Evolutionary conservation across 2,797 vertebrate species (phyloP), one percentile per base, ranked within the genome.

Genomic region (Discoglossus pictus): DNA sequence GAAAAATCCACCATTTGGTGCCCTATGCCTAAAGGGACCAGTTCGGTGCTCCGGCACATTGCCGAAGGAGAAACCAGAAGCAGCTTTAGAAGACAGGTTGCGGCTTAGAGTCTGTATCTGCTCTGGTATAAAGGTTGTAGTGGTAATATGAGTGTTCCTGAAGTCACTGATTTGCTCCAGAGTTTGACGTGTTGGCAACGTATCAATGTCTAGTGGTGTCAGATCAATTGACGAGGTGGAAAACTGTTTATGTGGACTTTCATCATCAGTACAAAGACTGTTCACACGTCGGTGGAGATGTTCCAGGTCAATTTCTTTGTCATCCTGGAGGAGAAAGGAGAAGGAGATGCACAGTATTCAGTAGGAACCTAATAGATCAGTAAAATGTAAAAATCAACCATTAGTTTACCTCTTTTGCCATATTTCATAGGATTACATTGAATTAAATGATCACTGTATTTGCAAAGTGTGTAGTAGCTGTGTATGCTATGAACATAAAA

Each of bases 101-200:
- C 97, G 97, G 87, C 97, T 98, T 79, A 99, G 94, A 88, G 97
- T 99, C 90, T 99, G 97, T 91, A 98, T 99, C 91, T 98, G 96
- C 84, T 99, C 97, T 17, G 97, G 97, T 87, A 99, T 99, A 88
- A 99, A 99, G 84, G 97, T 99, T 76, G 97, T 99, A 77, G 97
- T 99, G 80, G 97, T 98, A 86, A 99, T 99, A 84, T 99, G 97
- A 78, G 97, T 99, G 91, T 99, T 99, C 83, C 97, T 96, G 92
- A 99, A 99, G 85, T 99, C 97, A 83, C 97, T 99, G 90, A 99
- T 99, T 89, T 99, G 97, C 89, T 99, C 97, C 72, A 99, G 91
- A 11, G 95, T 95, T 89, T 99, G 97, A 48, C 97, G 94, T 9
- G 93, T 93, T 53, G 96, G 96, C 76, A 99, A 90, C 44, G 96